Conservation (phyloP, 2,113 vertebrate genomes). For the Galemys pyrenaicus region DNA sequence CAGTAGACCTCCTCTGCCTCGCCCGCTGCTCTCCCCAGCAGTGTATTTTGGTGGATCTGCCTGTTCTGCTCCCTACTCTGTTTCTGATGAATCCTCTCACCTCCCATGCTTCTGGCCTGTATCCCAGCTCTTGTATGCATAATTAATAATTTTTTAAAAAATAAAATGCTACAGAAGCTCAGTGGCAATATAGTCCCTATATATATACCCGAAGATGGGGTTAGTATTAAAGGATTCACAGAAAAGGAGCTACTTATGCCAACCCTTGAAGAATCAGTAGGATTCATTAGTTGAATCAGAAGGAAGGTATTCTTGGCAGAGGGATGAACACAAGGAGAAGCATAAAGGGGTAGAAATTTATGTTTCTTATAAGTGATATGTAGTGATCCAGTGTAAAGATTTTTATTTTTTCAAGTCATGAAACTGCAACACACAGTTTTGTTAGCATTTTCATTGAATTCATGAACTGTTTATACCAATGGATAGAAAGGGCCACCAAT, state of each 20-base stretch:
- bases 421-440: background rate
- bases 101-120: no score
- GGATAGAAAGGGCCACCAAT: background rate
- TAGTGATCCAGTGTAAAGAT: background rate
- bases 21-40: no score
- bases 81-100: no score
- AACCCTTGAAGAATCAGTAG: background rate
- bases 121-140: no score
- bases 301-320: background rate
- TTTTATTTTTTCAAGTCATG: constrained; percentile 6
- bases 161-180: background rate
- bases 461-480: background rate
- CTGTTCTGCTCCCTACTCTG: no score
- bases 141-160: no score
- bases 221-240: background rate
- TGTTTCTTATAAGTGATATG: constrained; percentile 24
- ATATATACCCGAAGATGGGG: background rate
- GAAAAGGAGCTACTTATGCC: background rate
- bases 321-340: background rate
- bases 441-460: constrained; percentile 24
- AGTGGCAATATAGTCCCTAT: background rate
- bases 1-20: no score
- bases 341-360: background rate
- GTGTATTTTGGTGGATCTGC: no score
- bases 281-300: background rate